These are phyloP conservation scores for Agapornis roseicollis DNA, from an alignment of 2,113 vertebrate genomes.

Conservation along the genomic window DNA sequence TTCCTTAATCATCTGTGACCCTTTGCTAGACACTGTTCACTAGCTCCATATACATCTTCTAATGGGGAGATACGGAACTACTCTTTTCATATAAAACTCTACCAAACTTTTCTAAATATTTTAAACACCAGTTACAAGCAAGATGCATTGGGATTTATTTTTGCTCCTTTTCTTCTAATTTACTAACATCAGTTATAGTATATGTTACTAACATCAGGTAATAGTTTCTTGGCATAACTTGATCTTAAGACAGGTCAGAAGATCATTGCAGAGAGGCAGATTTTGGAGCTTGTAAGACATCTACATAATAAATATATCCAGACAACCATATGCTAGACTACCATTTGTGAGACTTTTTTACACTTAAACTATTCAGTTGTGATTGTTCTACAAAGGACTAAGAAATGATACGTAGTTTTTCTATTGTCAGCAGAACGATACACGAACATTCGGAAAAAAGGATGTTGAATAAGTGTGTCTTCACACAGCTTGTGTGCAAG, in stretches of 20 bases:
- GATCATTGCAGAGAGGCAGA: not conserved
- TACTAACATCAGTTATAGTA: not conserved
- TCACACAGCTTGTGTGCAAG: not conserved
- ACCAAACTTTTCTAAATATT: not conserved
- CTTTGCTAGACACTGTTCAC: not conserved
- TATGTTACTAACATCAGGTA: not conserved
- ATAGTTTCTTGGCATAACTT: not conserved
- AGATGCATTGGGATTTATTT: not conserved
- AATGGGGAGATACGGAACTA: accelerated
- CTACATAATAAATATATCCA: not conserved
- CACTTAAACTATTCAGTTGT: not conserved
- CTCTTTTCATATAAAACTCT: not conserved
- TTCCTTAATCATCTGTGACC: not conserved
- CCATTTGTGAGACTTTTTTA: not conserved
- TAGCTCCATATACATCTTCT: not conserved
- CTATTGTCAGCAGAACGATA: not conserved
- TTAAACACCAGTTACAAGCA: not conserved
- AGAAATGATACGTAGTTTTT: not conserved
- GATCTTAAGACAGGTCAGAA: not conserved
- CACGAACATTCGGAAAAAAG: not conserved
- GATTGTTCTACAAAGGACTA: not conserved
- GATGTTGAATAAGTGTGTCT: not conserved
- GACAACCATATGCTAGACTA: not conserved
- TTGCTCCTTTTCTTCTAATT: not conserved
- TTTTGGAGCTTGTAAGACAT: not conserved